A percentile compares a stretch with the other conserved stretches of the same genome.
phyloP scores from a whole-genome alignment of 2,888 invertebrate genomes.

The Drosophila siamana region DNA sequence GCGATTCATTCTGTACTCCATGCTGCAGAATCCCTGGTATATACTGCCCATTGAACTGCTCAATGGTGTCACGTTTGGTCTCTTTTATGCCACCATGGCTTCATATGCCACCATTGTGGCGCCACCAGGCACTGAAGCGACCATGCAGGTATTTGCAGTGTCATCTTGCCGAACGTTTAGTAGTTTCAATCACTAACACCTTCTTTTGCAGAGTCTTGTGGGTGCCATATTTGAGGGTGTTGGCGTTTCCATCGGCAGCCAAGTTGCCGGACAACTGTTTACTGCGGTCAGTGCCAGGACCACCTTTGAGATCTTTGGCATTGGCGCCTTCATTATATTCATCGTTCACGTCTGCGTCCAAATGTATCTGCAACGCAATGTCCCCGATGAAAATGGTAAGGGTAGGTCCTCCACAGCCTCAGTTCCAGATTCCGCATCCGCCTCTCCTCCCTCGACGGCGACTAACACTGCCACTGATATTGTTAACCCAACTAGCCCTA shows the following conservation, averaged over 20 bases:
- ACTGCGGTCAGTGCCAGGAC: slow-evolving; percentile 88
- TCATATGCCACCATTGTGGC: slow-evolving; percentile 94
- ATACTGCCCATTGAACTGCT: slow-evolving; percentile 93
- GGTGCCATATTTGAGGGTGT: slow-evolving; percentile 95
- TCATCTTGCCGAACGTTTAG: neutral
- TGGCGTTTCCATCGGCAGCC: slow-evolving; percentile 92
- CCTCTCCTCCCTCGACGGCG: slow-evolving; percentile 17
- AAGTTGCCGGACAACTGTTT: slow-evolving; percentile 91
- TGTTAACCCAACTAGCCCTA: slow-evolving; percentile 37
- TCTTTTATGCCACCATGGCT: slow-evolving; percentile 95
- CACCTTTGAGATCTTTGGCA: slow-evolving; percentile 91
- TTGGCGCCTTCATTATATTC: slow-evolving; percentile 88
- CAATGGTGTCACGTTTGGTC: slow-evolving; percentile 95
- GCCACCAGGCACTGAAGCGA: slow-evolving; percentile 93
- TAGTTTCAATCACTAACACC: neutral
- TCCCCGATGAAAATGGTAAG: slow-evolving; percentile 73
- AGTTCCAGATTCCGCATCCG: slow-evolving; percentile 32
- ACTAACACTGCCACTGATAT: slow-evolving; percentile 32
- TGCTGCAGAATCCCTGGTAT: slow-evolving; percentile 92
- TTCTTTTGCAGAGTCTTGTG: slow-evolving; percentile 89
- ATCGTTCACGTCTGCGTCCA: slow-evolving; percentile 87
- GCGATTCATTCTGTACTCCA: slow-evolving; percentile 93
- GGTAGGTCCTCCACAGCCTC: slow-evolving; percentile 49
- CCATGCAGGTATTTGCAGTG: slow-evolving; percentile 89
- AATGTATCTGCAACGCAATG: slow-evolving; percentile 82